Evolutionary conservation across 2,113 vertebrate genomes (phyloP).

Genomic region (Sula dactylatra): DNA sequence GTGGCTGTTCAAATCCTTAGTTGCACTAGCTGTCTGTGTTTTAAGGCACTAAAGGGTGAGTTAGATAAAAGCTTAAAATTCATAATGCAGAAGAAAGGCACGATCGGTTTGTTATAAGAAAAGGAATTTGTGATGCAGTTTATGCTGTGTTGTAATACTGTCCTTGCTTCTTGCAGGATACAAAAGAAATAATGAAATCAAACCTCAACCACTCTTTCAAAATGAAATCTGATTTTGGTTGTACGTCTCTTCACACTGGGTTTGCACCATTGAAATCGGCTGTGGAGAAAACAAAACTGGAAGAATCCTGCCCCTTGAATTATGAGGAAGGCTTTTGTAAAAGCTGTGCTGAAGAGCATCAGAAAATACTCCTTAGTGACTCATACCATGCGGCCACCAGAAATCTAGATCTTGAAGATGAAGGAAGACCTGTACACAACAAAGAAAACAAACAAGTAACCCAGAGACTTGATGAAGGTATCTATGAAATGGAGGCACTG

Average conservation of each 20-base stretch:
- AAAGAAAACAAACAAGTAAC: constrained; percentile 74
- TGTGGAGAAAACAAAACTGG: constrained; percentile 19
- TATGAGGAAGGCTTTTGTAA: constrained; percentile 51
- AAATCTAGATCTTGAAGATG: constrained; percentile 31
- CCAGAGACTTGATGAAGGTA: not conserved
- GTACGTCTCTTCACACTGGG: not conserved
- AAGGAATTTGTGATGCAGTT: not conserved
- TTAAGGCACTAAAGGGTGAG: not conserved
- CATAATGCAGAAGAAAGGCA: not conserved
- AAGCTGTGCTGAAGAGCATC: constrained; percentile 48
- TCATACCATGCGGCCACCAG: constrained; percentile 6
- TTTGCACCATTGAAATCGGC: constrained; percentile 39
- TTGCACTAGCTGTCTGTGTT: not conserved
- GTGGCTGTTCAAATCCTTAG: not conserved
- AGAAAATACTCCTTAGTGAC: constrained; percentile 4
- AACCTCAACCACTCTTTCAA: constrained; percentile 22
- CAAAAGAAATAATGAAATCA: constrained; percentile 9
- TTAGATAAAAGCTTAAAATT: not conserved
- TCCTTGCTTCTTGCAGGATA: constrained; percentile 39
- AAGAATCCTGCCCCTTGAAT: constrained; percentile 21
- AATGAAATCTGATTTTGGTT: constrained; percentile 72
- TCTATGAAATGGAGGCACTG: constrained; percentile 50
- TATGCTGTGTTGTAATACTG: not conserved
- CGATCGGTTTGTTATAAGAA: not conserved
- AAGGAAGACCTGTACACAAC: constrained; percentile 64